phyloP scores from a whole-genome alignment of 2,113 vertebrate genomes.

The Pan paniscus region DNA sequence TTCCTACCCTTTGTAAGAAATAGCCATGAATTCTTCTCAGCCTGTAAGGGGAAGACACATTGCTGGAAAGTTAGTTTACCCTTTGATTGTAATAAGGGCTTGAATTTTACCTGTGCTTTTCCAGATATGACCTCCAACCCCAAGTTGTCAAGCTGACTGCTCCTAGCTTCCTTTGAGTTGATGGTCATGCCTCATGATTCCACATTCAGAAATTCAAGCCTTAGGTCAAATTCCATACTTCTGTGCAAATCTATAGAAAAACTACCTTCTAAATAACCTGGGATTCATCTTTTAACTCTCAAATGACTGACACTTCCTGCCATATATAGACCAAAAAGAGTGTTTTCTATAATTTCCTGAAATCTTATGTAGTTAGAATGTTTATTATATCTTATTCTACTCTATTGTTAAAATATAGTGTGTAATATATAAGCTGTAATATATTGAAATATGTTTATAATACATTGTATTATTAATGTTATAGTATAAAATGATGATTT shows the following conservation, averaged over 20 bases:
- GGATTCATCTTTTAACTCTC: constrained; percentile 52
- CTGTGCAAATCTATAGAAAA: constrained; percentile 74
- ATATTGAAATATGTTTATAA: background rate
- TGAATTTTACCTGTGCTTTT: constrained; percentile 77
- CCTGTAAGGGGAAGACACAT: constrained; percentile 60
- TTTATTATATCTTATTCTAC: background rate
- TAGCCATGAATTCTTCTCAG: constrained; percentile 63
- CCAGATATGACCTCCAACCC: constrained; percentile 68
- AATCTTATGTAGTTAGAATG: background rate
- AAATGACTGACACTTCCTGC: constrained; percentile 51
- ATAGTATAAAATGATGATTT: background rate
- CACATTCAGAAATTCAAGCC: constrained; percentile 71
- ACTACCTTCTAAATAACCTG: constrained; percentile 65
- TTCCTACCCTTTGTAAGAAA: constrained; percentile 4
- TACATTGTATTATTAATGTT: background rate
- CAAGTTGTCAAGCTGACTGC: constrained; percentile 73
- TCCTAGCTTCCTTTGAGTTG: constrained; percentile 70
- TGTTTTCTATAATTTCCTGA: background rate
- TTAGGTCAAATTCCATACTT: constrained; percentile 69
- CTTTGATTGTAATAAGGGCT: constrained; percentile 68
- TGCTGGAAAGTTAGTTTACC: constrained; percentile 74
- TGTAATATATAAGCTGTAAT: background rate
- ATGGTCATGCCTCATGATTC: constrained; percentile 66
- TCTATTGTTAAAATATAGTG: background rate
- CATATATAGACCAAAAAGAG: background rate